Evolutionary conservation across 1,140 invertebrate species (phyloP).

Genomic region (Plutomurus gul): DNA sequence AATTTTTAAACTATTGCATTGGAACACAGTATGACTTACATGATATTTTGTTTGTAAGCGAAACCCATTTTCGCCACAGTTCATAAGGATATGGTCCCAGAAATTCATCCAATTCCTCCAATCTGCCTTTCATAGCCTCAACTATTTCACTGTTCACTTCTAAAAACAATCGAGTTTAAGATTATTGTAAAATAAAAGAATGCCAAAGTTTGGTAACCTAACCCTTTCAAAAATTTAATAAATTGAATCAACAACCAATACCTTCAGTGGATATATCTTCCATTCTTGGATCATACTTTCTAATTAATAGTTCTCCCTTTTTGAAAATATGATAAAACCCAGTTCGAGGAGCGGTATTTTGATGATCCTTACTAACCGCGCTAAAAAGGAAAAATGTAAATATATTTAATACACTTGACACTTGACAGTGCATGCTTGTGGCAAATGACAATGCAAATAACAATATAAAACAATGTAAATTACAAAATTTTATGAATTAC

Average conservation of each 20-base stretch:
- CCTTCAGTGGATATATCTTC: conserved; percentile 70
- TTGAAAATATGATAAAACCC: conserved; percentile 91
- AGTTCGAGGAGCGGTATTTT: conserved; percentile 69
- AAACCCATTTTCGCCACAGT: conserved; percentile 82
- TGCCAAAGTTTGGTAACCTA: not conserved
- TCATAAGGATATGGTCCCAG: conserved; percentile 92
- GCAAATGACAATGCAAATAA: too few species aligned
- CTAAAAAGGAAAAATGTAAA: conserved; percentile 57
- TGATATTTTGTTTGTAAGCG: conserved; percentile 75
- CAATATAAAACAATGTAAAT: not conserved
- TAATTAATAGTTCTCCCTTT: conserved; percentile 79
- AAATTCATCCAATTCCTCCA: conserved; percentile 77
- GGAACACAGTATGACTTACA: conserved; percentile 56
- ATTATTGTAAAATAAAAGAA: conserved; percentile 36
- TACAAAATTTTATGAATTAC: conserved; percentile 57
- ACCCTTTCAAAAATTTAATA: not conserved
- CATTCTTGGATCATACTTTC: conserved; percentile 76
- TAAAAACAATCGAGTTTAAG: conserved; percentile 55
- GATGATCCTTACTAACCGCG: conserved; percentile 62
- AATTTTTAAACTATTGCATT: not conserved
- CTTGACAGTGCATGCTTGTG: not conserved
- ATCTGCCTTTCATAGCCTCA: conserved; percentile 69
- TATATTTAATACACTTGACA: not conserved
- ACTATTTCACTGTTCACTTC: conserved; percentile 65
- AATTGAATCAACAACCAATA: conserved; percentile 46